These are phyloP conservation scores for Austrolebias charrua DNA, from an alignment of 2,797 vertebrate genomes.

Conservation along the genomic window DNA sequence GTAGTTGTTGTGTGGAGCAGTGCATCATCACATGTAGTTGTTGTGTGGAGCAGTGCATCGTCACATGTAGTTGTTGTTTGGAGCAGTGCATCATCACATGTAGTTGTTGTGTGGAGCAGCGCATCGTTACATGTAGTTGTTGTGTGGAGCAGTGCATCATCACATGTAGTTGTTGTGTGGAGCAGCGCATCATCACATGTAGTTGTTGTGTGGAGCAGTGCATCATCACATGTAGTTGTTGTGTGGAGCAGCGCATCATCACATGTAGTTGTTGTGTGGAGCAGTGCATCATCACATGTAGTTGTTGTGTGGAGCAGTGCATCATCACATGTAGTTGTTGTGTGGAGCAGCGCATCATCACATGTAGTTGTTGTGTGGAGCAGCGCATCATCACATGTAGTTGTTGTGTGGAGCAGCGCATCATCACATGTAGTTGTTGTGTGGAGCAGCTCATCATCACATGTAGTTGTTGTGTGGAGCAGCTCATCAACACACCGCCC, in stretches of 20 bases:
- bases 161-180: conserved; percentile 34
- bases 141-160: conserved; percentile 31
- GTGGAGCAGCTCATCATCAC: conserved; percentile 34
- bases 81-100: conserved; percentile 39
- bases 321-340: conserved; percentile 34
- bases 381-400: conserved; percentile 40
- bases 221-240: conserved; percentile 32
- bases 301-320: conserved; percentile 28
- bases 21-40: conserved; percentile 34
- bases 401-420: conserved; percentile 23
- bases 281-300: conserved; percentile 39
- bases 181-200: conserved; percentile 40
- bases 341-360: conserved; percentile 32
- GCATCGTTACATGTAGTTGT: conserved; percentile 33
- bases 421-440: conserved; percentile 35
- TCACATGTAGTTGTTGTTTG: conserved; percentile 35
- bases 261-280: conserved; percentile 34
- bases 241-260: conserved; percentile 33
- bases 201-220: conserved; percentile 28
- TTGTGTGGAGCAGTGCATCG: conserved; percentile 30
- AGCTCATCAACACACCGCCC: conserved; percentile 8
- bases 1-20: conserved; percentile 29
- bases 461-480: conserved; percentile 34
- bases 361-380: conserved; percentile 34
- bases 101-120: conserved; percentile 27